Evolutionary conservation across 2,113 vertebrate genomes (phyloP), one percentile per base, ranked within the genome.

Genomic region (Pedetes capensis): DNA sequence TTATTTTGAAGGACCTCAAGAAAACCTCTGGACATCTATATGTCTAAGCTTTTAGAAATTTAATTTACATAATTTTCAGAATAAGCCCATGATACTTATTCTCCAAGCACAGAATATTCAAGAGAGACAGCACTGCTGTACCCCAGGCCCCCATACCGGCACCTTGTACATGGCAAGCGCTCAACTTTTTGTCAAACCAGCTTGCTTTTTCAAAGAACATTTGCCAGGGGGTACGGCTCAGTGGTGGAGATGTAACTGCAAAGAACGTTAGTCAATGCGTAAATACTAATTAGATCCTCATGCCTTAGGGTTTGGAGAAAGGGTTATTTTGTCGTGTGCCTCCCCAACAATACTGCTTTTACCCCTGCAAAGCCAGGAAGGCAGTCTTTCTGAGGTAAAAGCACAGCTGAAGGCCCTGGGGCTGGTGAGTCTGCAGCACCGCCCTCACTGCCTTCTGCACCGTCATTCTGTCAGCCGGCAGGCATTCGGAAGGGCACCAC

Each of bases 111-210:
- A 6, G 42, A 17, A 39, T 4, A 37, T 39, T 4, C n/a, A 22
- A 32, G 39, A 29, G 4, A 17, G 16, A n/a, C 18, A 1, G 51
- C 4, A 7, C 47, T 4, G 23, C 27, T 4, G 12, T 2, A 1
- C 22, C 23, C 75, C 13, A 0, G 32, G 39, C 32, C 49, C 66
- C 66, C 25, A 22, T 32, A 23, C 49, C 39, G 34, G 72, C 23
- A 23, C 42, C 64, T n/a, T 7, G 20, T 29, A 27, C 17, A 13
- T 4, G 3, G n/a, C 12, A 1, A 44, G 34, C 25, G 20, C 59
- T 29, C 9, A 2, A 1, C 6, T 8, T 42, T 27, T 22, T 12
- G 39, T 64, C 32, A 27, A 20, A 20, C 8, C 34, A 47, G 25
- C 17, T 8, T 63, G 10, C 27, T 47, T 34, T 47, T n/a, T n/a